Evolutionary conservation across 1,140 invertebrate species (phyloP).

Genomic region (Ectropis grisescens): DNA sequence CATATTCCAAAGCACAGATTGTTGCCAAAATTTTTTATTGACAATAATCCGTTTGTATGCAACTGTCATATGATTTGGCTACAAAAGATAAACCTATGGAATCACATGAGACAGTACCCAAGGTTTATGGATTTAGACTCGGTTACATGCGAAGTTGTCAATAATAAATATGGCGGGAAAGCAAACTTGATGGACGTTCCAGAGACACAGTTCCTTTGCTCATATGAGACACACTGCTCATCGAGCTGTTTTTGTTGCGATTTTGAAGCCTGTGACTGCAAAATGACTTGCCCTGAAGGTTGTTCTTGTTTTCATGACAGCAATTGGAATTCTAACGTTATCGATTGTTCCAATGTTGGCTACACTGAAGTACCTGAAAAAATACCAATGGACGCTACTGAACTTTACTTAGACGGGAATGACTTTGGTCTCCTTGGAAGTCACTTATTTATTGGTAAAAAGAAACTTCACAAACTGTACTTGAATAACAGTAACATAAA

Average conservation of each 20-base stretch:
- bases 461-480: conserved; percentile 85
- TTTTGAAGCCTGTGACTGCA: conserved; percentile 91
- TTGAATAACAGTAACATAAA: conserved; percentile 86
- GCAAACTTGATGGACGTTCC: conserved; percentile 83
- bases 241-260: conserved; percentile 91
- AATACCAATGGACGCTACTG: conserved; percentile 92
- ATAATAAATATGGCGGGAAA: conserved; percentile 84
- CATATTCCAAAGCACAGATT: conserved; percentile 75
- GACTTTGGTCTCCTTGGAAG: conserved; percentile 82
- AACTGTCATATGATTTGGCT: conserved; percentile 91
- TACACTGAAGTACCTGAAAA: conserved; percentile 81
- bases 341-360: conserved; percentile 85
- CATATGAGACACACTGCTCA: conserved; percentile 89
- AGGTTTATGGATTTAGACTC: conserved; percentile 86
- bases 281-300: conserved; percentile 90
- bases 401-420: conserved; percentile 90
- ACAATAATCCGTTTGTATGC: conserved; percentile 86
- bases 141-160: conserved; percentile 85
- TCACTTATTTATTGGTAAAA: conserved; percentile 89
- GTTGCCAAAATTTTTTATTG: conserved; percentile 82
- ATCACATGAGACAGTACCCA: conserved; percentile 81
- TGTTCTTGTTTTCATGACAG: conserved; percentile 92
- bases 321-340: conserved; percentile 90
- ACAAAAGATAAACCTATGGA: conserved; percentile 80
- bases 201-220: conserved; percentile 88